phyloP scores from a whole-genome alignment of 2,113 vertebrate genomes.

The Petroica traversi region DNA sequence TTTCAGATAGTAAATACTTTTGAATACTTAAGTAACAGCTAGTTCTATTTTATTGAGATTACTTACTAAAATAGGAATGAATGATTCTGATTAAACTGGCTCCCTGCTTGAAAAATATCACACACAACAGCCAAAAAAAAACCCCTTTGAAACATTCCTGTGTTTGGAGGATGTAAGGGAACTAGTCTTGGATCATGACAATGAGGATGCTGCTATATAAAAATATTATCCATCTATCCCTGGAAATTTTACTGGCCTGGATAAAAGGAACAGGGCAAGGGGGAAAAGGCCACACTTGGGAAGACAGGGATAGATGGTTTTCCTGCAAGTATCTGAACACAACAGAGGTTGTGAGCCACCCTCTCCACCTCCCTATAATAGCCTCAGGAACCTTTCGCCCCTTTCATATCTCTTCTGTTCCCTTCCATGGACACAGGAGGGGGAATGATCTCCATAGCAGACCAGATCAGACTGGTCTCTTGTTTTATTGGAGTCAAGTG shows the following conservation, averaged over 20 bases:
- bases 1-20: conserved; percentile 60
- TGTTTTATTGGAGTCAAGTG: not conserved
- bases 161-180: not conserved
- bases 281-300: not conserved
- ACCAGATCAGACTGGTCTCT: not conserved
- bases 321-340: not conserved
- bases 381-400: not conserved
- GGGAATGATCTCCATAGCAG: not conserved
- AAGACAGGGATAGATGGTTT: not conserved
- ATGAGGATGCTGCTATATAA: not conserved
- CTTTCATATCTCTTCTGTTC: not conserved
- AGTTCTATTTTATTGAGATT: conserved; percentile 66
- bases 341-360: not conserved
- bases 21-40: conserved; percentile 61
- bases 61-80: conserved; percentile 77
- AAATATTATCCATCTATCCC: conserved; percentile 10
- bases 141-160: conserved; percentile 45
- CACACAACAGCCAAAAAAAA: conserved; percentile 56
- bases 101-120: conserved; percentile 51
- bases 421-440: not conserved
- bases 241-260: not conserved
- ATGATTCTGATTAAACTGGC: conserved; percentile 55
- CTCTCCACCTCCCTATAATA: not conserved
- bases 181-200: conserved; percentile 10
- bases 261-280: not conserved